Conservation (phyloP, 2,113 vertebrate species). For the Aleadryas rufinucha region DNA sequence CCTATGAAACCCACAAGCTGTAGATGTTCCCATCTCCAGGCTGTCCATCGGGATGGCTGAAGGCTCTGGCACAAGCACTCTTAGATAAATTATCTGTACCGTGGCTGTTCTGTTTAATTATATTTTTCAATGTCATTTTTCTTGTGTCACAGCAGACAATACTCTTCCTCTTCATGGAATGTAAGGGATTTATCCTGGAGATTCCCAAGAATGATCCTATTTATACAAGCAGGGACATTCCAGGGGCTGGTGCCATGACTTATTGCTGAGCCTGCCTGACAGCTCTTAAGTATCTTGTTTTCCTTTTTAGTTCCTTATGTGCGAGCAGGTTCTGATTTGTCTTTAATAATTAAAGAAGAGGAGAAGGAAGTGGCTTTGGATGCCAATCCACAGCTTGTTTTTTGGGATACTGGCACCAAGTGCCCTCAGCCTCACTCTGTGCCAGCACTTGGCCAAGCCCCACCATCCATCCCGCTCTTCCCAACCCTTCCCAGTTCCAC, state of each 20-base stretch:
- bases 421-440: background rate
- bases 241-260: background rate
- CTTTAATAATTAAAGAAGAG: background rate
- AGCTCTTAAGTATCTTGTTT: background rate
- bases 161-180: background rate
- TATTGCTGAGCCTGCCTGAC: background rate
- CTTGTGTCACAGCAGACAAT: background rate
- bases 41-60: background rate
- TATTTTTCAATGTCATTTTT: background rate
- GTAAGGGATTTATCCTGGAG: background rate
- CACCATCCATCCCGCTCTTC: background rate
- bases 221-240: background rate
- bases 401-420: background rate
- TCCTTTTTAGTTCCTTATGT: background rate
- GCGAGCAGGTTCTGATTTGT: background rate
- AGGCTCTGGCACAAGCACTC: background rate
- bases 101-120: background rate
- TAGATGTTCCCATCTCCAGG: background rate
- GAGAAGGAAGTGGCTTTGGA: background rate
- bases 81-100: background rate
- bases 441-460: background rate
- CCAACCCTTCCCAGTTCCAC: background rate
- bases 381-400: accelerated
- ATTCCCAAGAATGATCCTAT: background rate
- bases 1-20: background rate